Conservation (phyloP, 1,140 invertebrate species). For the Thaumetopoea pityocampa region DNA sequence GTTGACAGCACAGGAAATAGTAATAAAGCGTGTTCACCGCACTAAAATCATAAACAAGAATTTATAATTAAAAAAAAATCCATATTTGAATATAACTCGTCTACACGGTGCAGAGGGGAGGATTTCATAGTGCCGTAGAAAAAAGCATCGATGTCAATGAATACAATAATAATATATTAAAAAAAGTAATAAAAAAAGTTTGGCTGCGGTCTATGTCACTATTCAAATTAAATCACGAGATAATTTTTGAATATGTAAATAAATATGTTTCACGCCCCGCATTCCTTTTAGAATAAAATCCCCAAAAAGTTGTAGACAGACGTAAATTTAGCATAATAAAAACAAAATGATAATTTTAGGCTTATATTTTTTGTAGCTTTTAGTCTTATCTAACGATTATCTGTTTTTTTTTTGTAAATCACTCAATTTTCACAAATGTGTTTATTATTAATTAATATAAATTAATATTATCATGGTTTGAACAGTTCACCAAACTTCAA, state of each 20-base stretch:
- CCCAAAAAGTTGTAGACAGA: too few species aligned
- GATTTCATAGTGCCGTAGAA: constrained; percentile 32
- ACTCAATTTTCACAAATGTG: too few species aligned
- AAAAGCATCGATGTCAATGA: constrained; percentile 45
- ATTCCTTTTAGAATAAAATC: too few species aligned
- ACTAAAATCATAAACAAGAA: constrained; percentile 59
- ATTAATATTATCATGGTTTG: too few species aligned
- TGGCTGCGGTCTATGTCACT: constrained; percentile 44
- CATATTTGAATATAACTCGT: constrained; percentile 59
- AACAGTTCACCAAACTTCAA: too few species aligned
- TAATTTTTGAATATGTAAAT: constrained; percentile 64
- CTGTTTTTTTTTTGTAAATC: too few species aligned
- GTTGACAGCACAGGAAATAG: constrained; percentile 63
- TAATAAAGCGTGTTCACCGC: constrained; percentile 46
- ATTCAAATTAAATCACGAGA: constrained; percentile 57
- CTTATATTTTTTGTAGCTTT: too few species aligned
- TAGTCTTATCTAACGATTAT: too few species aligned
- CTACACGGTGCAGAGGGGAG: constrained; percentile 37
- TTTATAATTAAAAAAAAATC: constrained; percentile 56
- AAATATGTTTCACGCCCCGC: constrained; percentile 64
- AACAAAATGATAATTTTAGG: too few species aligned
- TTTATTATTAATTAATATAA: too few species aligned
- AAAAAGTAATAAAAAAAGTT: constrained; percentile 42
- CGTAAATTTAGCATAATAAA: too few species aligned
- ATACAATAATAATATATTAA: constrained; percentile 49